Evolutionary conservation across 2,888 invertebrate genomes (phyloP).

Genomic region (Nebria brevicollis): DNA sequence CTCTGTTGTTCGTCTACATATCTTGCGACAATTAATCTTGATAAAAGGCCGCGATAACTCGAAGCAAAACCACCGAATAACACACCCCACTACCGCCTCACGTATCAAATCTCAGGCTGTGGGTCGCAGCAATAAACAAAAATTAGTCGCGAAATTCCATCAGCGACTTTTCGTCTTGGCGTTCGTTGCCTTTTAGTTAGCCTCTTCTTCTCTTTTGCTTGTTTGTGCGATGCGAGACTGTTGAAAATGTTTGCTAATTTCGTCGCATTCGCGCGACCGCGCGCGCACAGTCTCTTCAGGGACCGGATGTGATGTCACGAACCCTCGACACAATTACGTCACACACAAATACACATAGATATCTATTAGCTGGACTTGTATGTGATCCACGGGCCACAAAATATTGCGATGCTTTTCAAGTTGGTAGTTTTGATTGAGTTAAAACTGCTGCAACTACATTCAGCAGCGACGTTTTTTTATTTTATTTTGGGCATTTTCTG

Average conservation of each 20-base stretch:
- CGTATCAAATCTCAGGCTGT: slow-evolving; percentile 21
- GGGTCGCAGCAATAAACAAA: slow-evolving; percentile 38
- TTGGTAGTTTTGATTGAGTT: background rate
- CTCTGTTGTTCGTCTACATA: slow-evolving; percentile 25
- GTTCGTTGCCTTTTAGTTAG: background rate
- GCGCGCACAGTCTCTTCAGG: slow-evolving; percentile 46
- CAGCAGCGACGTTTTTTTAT: background rate
- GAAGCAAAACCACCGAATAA: slow-evolving; percentile 7
- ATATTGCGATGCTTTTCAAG: background rate
- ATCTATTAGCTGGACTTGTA: slow-evolving; percentile 59
- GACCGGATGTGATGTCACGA: slow-evolving; percentile 56
- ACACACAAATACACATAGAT: slow-evolving; percentile 61
- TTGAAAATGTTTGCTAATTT: slow-evolving; percentile 52
- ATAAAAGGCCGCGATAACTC: slow-evolving; percentile 34
- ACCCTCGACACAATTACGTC: slow-evolving; percentile 54
- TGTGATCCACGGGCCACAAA: slow-evolving; percentile 48
- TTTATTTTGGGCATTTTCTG: background rate
- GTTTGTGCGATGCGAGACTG: slow-evolving; percentile 1
- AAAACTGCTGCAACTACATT: background rate
- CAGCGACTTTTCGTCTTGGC: background rate
- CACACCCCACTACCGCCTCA: background rate
- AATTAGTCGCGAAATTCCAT: slow-evolving; percentile 26
- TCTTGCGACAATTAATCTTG: slow-evolving; percentile 40
- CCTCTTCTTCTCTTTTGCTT: background rate
- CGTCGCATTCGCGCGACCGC: slow-evolving; percentile 47